Conservation (phyloP, 2,888 invertebrate species). For the Aphodius sticticus region DNA sequence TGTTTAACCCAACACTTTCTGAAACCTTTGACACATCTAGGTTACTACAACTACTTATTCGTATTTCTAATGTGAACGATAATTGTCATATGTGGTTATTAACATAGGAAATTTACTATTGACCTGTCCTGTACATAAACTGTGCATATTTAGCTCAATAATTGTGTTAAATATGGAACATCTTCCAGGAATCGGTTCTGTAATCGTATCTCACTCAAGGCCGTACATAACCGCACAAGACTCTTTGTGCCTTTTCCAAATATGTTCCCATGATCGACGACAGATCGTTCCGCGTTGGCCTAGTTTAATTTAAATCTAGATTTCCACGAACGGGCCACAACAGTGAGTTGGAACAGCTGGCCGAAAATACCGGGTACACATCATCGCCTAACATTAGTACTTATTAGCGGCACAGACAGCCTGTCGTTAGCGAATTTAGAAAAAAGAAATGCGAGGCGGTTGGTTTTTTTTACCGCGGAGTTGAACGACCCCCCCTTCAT, state of each 20-base stretch:
- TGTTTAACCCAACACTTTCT: too few species aligned
- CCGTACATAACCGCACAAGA: neutral
- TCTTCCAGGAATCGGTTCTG: neutral
- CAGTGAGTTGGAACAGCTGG: neutral
- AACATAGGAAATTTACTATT: too few species aligned
- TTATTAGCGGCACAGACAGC: conserved; percentile 15
- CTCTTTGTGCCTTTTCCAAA: neutral
- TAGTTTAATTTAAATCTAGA: neutral
- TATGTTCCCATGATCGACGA: neutral
- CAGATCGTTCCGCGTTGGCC: neutral
- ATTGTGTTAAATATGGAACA: neutral
- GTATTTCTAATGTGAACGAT: too few species aligned
- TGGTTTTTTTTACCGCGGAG: conserved; percentile 22
- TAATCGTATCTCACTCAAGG: neutral
- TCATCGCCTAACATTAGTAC: neutral
- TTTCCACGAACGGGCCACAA: neutral
- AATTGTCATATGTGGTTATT: too few species aligned
- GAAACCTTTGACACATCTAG: too few species aligned
- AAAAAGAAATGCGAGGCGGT: neutral
- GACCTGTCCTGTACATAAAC: neutral
- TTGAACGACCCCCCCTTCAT: conserved; percentile 25
- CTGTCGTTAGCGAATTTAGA: conserved; percentile 23
- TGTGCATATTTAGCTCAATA: neutral
- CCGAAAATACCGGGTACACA: neutral
- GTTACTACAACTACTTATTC: too few species aligned